Base-by-base conservation (phyloP, 2,113 vertebrate species). In the Gavia stellata region DNA sequence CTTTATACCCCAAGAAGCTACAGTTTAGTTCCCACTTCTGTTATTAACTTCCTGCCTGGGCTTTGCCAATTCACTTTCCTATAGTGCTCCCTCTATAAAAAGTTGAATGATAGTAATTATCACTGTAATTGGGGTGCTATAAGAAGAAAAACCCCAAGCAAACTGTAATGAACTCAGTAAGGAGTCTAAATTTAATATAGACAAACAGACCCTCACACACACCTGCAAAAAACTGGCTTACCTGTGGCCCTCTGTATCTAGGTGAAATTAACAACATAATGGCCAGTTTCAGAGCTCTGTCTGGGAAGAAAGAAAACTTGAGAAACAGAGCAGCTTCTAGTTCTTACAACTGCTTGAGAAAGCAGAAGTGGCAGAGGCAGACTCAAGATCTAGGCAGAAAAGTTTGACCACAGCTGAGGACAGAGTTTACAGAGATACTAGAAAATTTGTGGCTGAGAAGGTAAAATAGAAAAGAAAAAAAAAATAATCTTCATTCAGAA, bases 51-150 rank as follows among this genome's bases (percentile, higher is more conserved):
- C 21, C 50, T 50, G 31, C 28, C 56, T 7, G 29, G 42, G 28
- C n/a, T 91, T 77, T 53, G 26, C 38, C 15, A 78, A 89, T 86
- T 78, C 23, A 71, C 10, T 74, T 88, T 74, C 83, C 40, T 52
- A 12, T 13, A 72, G 31, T 56, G 52, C 7, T 90, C 8, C 14
- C 10, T 55, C 34, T 66, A 20, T 36, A 58, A 66, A 75, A 88
- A 73, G 19, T 10, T 58, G 28, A 74, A 65, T 83, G 21, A 45
- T 44, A 53, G 18, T 25, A 67, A 47, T 4, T 44, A 65, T 8
- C 10, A 44, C 6, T 3, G 3, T 26, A 71, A 77, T 0, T 61
- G 34, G 6, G 16, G 9, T 45, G 8, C 23, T 70, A 0, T 29
- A 78, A 71, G 66, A 52, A 49, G 19, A 9, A 82, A 68, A 65